Base-by-base conservation (phyloP, 2,888 invertebrate genomes). In the Dichetophora obliterata region DNA sequence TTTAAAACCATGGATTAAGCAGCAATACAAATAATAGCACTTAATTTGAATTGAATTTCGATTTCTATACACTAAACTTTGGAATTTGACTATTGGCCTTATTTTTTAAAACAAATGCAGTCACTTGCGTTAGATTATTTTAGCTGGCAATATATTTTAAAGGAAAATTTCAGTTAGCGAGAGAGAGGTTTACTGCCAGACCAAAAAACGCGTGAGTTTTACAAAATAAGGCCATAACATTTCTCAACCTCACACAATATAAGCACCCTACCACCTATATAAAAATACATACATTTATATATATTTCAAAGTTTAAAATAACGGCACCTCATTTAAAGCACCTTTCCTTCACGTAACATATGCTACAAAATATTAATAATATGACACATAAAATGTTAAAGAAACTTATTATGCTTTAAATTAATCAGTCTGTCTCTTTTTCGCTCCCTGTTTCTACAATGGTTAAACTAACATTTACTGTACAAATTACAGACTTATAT, bases 21-120 rank as follows among this genome's bases (percentile, higher is more conserved):
- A 65, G 37, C 5, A 5, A 37, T 24, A 2, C 19, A 37, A 16
- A 22, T n/a, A 65, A 34, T n/a, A 34, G 14, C 16, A 27, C 22
- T 69, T 3, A 52, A 69, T 54, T 31, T 52, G 37, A 43, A 22
- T 43, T 72, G 37, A 43, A 72, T 72, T 72, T 72, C 71, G 71
- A 72, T 72, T 69, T 59, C 70, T 19, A 34, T 19, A 14, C 19
- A 48, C 37, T 22, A n/a, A 8, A 22, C 48, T 43, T 31, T 31
- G 3, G 31, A 31, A 4, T 31, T 43, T 9, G 43, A 24, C 5
- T 48, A n/a, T n/a, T n/a, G n/a, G n/a, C n/a, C n/a, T n/a, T n/a
- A n/a, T n/a, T n/a, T n/a, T n/a, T n/a, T n/a, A n/a, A n/a, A n/a
- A n/a, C n/a, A n/a, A n/a, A n/a, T n/a, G n/a, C n/a, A n/a, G n/a